A percentile compares a stretch with the other conserved stretches of the same genome.
Conservation (phyloP, 1,140 invertebrate genomes). For the Gonioctena quinquepunctata region DNA sequence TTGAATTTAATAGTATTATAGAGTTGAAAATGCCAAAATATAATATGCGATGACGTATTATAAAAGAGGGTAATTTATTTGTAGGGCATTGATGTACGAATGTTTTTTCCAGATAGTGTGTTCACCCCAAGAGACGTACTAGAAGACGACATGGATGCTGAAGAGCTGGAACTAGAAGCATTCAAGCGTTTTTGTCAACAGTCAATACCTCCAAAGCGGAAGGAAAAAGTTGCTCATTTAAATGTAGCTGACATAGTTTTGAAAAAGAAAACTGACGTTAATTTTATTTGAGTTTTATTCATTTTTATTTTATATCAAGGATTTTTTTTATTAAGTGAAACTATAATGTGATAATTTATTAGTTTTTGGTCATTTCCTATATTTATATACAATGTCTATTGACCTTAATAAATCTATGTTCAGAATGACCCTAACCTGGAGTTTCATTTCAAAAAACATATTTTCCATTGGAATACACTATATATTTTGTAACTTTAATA, state of each 20-base stretch:
- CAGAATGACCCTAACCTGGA: neutral
- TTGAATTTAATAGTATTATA: too few species aligned
- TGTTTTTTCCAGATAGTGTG: constrained; percentile 73
- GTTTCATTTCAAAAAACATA: too few species aligned
- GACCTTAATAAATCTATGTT: neutral
- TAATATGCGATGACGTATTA: too few species aligned
- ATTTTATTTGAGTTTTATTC: constrained; percentile 4
- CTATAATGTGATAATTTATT: constrained; percentile 25
- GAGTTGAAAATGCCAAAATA: too few species aligned
- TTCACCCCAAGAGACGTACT: constrained; percentile 77
- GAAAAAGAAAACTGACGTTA: constrained; percentile 42
- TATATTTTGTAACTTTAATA: too few species aligned
- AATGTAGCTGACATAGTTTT: constrained; percentile 52
- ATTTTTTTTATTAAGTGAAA: constrained; percentile 9
- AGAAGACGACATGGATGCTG: constrained; percentile 76
- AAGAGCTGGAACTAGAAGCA: constrained; percentile 75
- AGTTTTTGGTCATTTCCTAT: constrained; percentile 14
- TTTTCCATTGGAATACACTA: too few species aligned
- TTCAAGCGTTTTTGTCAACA: constrained; percentile 80
- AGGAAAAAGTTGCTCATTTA: constrained; percentile 67
- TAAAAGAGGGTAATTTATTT: too few species aligned
- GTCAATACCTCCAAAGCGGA: constrained; percentile 68
- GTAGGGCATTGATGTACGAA: too few species aligned
- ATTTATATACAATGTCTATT: constrained; percentile 12
- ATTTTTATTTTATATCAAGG: neutral